Conservation (phyloP, 2,888 invertebrate species). For the Tiliacea aurago region DNA sequence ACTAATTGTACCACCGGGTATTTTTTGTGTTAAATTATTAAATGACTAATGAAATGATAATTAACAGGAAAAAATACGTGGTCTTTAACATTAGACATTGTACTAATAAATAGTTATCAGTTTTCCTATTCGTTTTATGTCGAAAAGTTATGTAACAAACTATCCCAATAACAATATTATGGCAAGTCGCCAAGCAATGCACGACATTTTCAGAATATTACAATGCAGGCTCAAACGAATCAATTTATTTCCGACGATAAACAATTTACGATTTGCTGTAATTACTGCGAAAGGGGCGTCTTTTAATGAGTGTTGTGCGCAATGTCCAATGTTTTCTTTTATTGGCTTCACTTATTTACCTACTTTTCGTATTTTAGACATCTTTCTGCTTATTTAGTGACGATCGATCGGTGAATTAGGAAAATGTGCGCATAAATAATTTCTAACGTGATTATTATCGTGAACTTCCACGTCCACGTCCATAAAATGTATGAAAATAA, state of each 20-base stretch:
- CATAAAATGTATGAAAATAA: background rate
- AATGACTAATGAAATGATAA: background rate
- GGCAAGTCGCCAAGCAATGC: slow-evolving; percentile 39
- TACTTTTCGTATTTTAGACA: background rate
- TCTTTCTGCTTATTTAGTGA: background rate
- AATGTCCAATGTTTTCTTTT: slow-evolving; percentile 6
- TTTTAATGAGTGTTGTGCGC: slow-evolving; percentile 13
- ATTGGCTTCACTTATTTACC: background rate
- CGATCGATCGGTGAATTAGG: background rate
- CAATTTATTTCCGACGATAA: slow-evolving; percentile 32
- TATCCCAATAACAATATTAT: slow-evolving; percentile 33
- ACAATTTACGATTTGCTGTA: slow-evolving; percentile 30
- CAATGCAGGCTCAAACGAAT: slow-evolving; percentile 34
- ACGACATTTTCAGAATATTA: slow-evolving; percentile 41
- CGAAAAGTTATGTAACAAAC: slow-evolving; percentile 22
- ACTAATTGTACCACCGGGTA: background rate
- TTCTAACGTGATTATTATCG: background rate
- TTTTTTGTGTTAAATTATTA: background rate
- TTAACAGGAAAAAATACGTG: background rate
- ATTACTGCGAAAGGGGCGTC: slow-evolving; percentile 29
- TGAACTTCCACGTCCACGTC: background rate
- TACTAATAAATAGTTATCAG: background rate
- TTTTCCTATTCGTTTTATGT: slow-evolving; percentile 16
- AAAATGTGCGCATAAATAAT: background rate
- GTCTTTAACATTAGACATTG: background rate